phyloP scores from a whole-genome alignment of 2,888 invertebrate genomes.

The Galerucella nymphaeae region DNA sequence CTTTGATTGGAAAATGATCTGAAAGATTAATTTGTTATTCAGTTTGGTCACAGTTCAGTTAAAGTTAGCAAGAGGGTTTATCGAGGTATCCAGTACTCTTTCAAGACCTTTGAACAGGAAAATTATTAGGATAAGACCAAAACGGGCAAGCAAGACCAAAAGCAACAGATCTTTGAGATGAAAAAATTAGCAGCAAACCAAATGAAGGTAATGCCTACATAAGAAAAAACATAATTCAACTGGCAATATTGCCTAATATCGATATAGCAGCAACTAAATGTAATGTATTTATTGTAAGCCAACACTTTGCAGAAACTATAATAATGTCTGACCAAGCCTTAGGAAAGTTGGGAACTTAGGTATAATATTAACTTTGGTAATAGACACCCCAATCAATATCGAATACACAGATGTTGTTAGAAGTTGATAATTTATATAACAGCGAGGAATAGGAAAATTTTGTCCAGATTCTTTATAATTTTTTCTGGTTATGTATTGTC shows the following conservation, averaged over 20 bases:
- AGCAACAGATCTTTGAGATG: no score
- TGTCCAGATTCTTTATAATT: not conserved
- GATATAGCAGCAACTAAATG: not conserved
- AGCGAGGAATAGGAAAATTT: not conserved
- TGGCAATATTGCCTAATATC: not conserved
- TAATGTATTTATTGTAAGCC: constrained; percentile 12
- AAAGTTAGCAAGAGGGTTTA: no score
- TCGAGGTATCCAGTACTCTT: no score
- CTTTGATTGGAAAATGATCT: no score
- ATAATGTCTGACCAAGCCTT: constrained; percentile 24
- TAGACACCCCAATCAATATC: constrained; percentile 23
- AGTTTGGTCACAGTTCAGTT: no score
- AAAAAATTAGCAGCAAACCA: no score
- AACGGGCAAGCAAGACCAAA: no score
- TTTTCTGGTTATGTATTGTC: constrained; percentile 43
- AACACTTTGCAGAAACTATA: constrained; percentile 20
- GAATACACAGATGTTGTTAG: constrained; percentile 18
- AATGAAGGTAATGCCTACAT: no score
- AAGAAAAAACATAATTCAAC: not conserved
- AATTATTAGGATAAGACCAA: no score
- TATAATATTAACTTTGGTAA: constrained; percentile 25
- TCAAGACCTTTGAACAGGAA: no score
- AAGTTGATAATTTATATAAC: not conserved
- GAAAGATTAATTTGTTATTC: no score
- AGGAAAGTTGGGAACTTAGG: constrained; percentile 24